Evolutionary conservation across 2,113 vertebrate genomes (phyloP).

Genomic region (Corydoras maculifer): DNA sequence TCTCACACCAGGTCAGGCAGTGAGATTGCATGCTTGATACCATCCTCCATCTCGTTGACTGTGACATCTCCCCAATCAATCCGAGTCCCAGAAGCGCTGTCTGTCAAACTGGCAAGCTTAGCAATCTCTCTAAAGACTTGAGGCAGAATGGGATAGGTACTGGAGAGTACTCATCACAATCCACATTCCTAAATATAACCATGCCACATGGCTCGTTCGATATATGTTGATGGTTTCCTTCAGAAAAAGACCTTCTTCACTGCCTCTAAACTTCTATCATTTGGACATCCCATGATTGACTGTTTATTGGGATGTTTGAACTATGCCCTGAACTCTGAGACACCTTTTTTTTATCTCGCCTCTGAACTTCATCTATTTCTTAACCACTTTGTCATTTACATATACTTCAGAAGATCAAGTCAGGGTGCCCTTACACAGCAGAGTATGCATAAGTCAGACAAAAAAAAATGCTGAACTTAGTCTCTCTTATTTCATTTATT

Average conservation of each 20-base stretch:
- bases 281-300: constrained; percentile 63
- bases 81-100: constrained; percentile 54
- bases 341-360: constrained; percentile 40
- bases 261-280: constrained; percentile 27
- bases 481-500: no score
- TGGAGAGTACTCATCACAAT: constrained; percentile 1
- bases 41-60: constrained; percentile 60
- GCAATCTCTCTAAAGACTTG: constrained; percentile 55
- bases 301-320: constrained; percentile 59
- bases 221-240: constrained; percentile 46
- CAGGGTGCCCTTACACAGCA: neutral
- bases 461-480: no score
- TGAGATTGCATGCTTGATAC: constrained; percentile 67
- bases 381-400: constrained; percentile 20
- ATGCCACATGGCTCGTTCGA: constrained; percentile 54
- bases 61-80: constrained; percentile 66
- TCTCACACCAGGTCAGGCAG: constrained; percentile 52
- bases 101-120: constrained; percentile 57
- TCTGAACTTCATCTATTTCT: neutral
- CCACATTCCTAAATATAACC: constrained; percentile 29
- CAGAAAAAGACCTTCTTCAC: constrained; percentile 45
- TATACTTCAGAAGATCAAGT: constrained; percentile 1
- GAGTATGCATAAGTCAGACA: neutral
- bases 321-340: constrained; percentile 55
- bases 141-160: constrained; percentile 45